Conservation (phyloP, 2,797 vertebrate species). For the Sylvilagus floridanus region DNA sequence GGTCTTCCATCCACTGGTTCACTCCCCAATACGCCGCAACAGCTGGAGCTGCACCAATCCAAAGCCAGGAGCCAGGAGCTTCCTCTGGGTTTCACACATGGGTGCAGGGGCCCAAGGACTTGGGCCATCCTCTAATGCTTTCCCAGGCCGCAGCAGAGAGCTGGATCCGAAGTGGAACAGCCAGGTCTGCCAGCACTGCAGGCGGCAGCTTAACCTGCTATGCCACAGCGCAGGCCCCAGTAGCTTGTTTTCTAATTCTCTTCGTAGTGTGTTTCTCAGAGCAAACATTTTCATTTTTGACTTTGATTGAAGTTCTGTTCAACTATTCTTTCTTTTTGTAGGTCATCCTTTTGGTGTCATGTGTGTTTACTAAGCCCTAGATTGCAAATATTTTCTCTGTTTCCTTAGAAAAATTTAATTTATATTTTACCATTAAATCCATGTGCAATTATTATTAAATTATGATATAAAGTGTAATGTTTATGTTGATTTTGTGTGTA, state of each 20-base stretch:
- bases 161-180: no score
- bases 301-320: not conserved
- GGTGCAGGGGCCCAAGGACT: no score
- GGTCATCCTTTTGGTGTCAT: not conserved
- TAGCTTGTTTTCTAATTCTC: not conserved
- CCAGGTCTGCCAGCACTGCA: no score
- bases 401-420: not conserved
- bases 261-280: not conserved
- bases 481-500: not conserved
- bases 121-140: no score
- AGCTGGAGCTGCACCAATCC: no score
- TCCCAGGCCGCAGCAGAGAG: no score
- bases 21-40: no score
- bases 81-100: no score
- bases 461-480: not conserved
- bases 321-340: not conserved
- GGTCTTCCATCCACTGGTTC: no score
- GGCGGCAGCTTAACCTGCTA: no score
- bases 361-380: not conserved
- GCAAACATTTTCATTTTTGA: not conserved
- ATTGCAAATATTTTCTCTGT: not conserved
- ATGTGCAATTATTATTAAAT: not conserved
- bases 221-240: no score
- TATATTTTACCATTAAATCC: not conserved
- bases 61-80: no score